Evolutionary conservation across 2,797 vertebrate genomes (phyloP), one percentile per base, ranked within the genome.

Genomic region (Pristis pectinata): DNA sequence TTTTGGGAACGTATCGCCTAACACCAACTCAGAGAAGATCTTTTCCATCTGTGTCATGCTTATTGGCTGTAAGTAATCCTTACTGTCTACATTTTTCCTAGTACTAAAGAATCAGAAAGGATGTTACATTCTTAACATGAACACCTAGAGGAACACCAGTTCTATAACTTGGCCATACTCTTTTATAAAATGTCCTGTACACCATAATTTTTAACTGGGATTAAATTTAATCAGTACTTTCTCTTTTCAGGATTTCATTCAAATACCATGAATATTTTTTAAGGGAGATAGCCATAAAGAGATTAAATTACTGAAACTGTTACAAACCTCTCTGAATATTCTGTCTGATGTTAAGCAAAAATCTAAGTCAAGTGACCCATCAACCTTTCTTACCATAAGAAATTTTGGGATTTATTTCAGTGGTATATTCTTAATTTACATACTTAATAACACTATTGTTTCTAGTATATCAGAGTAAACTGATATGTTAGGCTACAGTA

Each of bases 31-130:
- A 0, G 99, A 99, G 97, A 99, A 99, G 97, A 99, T 99, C 95
- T 99, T 99, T 96, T 99, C 99, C 96, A 99, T 99, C 96, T 99
- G 99, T 95, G 99, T 99, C 96, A 99, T 99, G 99, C 95, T 99
- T 96, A 99, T 99, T 96, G 99, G 99, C 96, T 99, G 99, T 99
- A 97, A 99, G 99, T 99, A 97, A 95, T 92, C 59, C 59, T 64
- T 64, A 91, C 87, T 64, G 1, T 64, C n/a, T 9, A 61, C 0
- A 7, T 76, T 95, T 95, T 94, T 95, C 94, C 87, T 94, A 94
- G n/a, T 41, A 95, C 93, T 94, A 95, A 96, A 95, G 72, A 6
- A 27, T 9, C 95, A 94, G 94, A 93, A 61, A 67, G 93, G 93
- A 72, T 95, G 89, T 79, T 95, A 94, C 49, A 9, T 70, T 95